Evolutionary conservation across 2,888 invertebrate species (phyloP).

Genomic region (Eurytoma californica): DNA sequence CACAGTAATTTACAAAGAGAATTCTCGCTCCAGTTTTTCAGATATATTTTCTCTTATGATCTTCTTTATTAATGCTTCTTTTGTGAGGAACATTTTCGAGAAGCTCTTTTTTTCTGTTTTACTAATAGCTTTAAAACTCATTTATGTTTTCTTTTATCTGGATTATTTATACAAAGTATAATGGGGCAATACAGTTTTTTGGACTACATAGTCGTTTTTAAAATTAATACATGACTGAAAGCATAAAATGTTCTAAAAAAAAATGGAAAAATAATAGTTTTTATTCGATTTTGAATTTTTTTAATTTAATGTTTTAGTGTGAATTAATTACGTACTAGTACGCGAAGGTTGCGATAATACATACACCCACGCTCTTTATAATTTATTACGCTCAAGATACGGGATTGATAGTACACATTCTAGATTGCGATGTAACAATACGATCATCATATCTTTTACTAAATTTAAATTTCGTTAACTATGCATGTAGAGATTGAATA

Average conservation of each 20-base stretch:
- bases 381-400: constrained; percentile 37
- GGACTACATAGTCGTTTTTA: too few species aligned
- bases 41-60: not conserved
- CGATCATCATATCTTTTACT: constrained; percentile 13
- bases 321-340: too few species aligned
- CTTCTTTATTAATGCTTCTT: too few species aligned
- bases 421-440: constrained; percentile 17
- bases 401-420: constrained; percentile 33
- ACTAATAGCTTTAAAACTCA: not conserved
- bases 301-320: not conserved
- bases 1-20: constrained; percentile 11
- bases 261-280: too few species aligned
- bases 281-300: constrained; percentile 4
- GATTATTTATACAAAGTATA: not conserved
- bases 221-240: too few species aligned
- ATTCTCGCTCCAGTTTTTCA: not conserved
- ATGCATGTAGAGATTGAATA: constrained; percentile 8
- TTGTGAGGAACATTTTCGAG: too few species aligned
- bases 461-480: constrained; percentile 39
- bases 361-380: constrained; percentile 28
- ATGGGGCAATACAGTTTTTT: too few species aligned
- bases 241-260: too few species aligned
- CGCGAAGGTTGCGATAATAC: constrained; percentile 17
- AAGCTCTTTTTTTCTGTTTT: too few species aligned
- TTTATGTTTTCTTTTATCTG: not conserved